phyloP scores from a whole-genome alignment of 2,797 vertebrate species.

The Onychomys arenicola region DNA sequence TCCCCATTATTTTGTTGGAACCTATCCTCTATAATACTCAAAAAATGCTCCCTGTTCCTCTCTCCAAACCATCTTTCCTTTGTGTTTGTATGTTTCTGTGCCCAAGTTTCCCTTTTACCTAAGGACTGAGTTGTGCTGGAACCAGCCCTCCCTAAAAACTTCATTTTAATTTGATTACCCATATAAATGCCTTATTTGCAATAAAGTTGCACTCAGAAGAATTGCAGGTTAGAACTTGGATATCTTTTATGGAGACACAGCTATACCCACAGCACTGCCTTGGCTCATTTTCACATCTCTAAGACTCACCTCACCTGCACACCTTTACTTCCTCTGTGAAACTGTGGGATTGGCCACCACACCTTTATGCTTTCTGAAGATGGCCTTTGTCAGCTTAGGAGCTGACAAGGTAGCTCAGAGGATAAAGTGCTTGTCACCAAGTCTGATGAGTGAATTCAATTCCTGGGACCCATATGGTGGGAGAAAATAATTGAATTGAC shows the following conservation, averaged over 20 bases:
- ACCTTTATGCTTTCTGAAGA: not conserved
- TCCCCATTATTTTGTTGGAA: not conserved
- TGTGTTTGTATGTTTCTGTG: not conserved
- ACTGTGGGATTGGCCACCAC: no score
- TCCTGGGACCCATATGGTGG: not conserved
- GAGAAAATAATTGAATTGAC: not conserved
- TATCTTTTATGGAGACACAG: no score
- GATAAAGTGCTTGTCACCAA: not conserved
- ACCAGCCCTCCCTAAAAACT: not conserved
- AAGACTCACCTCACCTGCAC: not conserved
- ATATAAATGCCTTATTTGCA: not conserved
- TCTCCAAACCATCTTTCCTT: not conserved
- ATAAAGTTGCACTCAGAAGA: not conserved
- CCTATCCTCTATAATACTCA: not conserved
- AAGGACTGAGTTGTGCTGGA: no score
- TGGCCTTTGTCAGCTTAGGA: not conserved
- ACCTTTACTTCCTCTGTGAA: not conserved
- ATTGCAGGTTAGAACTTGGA: not conserved
- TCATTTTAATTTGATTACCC: not conserved
- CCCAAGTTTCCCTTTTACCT: not conserved
- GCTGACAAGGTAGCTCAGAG: not conserved
- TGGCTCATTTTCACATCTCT: not conserved
- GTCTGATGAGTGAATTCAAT: not conserved
- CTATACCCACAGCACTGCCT: fast-evolving
- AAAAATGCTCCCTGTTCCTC: not conserved